phyloP scores from a whole-genome alignment of 2,888 invertebrate species.

The Polylopha cassiicola region DNA sequence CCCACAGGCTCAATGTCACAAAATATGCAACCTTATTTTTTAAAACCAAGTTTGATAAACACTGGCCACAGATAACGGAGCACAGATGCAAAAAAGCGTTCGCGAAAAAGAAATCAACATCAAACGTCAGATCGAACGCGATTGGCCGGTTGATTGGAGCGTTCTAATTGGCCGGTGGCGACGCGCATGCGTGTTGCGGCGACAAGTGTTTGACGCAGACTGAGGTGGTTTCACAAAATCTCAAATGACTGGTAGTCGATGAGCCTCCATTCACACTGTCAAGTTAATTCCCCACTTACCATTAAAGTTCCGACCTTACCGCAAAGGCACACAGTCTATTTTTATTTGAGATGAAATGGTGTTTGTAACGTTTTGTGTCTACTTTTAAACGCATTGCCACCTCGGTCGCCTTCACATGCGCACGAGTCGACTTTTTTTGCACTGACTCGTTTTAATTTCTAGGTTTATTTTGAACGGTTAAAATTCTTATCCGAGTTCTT shows the following conservation, averaged over 20 bases:
- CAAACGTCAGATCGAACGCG: slow-evolving; percentile 57
- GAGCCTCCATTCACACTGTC: slow-evolving; percentile 65
- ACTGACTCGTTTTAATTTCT: slow-evolving; percentile 50
- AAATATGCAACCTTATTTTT: slow-evolving; percentile 35
- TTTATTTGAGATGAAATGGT: slow-evolving; percentile 11
- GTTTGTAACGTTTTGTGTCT: slow-evolving; percentile 33
- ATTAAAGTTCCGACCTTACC: slow-evolving; percentile 30
- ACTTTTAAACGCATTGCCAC: slow-evolving; percentile 44
- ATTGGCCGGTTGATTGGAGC: slow-evolving; percentile 57
- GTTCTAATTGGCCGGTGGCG: slow-evolving; percentile 53
- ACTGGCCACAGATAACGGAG: slow-evolving; percentile 50
- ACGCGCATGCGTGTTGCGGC: slow-evolving; percentile 49
- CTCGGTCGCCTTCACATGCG: slow-evolving; percentile 71
- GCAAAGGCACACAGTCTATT: slow-evolving; percentile 1
- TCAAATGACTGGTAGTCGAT: slow-evolving; percentile 59
- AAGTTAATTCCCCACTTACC: slow-evolving; percentile 35
- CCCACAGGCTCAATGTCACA: slow-evolving; percentile 53
- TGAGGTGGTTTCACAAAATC: slow-evolving; percentile 67
- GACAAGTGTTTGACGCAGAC: slow-evolving; percentile 60
- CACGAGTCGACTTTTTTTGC: slow-evolving; percentile 67
- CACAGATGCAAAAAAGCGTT: slow-evolving; percentile 54
- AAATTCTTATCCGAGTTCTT: slow-evolving; percentile 7
- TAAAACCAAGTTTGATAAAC: slow-evolving; percentile 14
- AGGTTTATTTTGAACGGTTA: slow-evolving; percentile 33
- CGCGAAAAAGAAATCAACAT: slow-evolving; percentile 65